These are phyloP conservation scores for Aptenodytes forsteri DNA, from an alignment of 2,113 vertebrate species.

Conservation along the genomic window DNA sequence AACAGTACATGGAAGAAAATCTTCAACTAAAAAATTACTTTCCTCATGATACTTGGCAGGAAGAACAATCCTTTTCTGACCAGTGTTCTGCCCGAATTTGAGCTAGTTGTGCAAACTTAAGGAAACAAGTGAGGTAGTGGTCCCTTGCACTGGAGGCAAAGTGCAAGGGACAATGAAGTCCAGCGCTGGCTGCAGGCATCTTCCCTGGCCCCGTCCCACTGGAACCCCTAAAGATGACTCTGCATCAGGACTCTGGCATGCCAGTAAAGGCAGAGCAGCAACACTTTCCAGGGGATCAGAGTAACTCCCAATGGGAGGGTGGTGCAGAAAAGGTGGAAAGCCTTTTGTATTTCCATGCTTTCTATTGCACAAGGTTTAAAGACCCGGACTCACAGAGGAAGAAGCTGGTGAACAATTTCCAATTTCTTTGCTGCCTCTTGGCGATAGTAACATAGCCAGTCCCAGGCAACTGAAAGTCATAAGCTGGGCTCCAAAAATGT, in stretches of 20 bases:
- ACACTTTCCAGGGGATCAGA: background rate
- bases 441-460: background rate
- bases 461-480: background rate
- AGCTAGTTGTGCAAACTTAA: background rate
- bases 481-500: background rate
- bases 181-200: background rate
- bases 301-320: background rate
- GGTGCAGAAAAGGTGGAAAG: background rate
- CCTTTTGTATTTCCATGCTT: background rate
- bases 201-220: background rate
- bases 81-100: rapidly evolving
- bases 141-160: background rate
- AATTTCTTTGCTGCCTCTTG: background rate
- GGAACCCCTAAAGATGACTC: background rate
- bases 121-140: rapidly evolving
- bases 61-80: background rate
- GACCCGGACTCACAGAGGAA: rapidly evolving
- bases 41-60: background rate
- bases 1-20: background rate
- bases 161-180: background rate
- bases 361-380: background rate
- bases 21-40: background rate
- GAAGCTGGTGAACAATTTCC: background rate
- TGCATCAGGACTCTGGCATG: background rate
- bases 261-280: background rate